Evolutionary conservation across 2,113 vertebrate species (phyloP), one percentile per base, ranked within the genome.

Genomic region (Actenoides hombroni): DNA sequence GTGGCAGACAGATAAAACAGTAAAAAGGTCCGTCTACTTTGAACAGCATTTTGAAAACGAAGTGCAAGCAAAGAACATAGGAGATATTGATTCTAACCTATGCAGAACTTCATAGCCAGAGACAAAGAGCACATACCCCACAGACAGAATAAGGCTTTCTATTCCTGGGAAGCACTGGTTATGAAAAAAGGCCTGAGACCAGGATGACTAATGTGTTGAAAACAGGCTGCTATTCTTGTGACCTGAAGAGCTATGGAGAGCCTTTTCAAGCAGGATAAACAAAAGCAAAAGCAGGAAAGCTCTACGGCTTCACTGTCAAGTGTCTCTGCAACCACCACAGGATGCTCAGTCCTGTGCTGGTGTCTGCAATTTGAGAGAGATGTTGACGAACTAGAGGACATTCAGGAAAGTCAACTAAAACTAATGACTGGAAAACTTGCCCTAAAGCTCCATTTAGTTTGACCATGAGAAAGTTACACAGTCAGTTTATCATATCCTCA

Each of bases 171-270:
- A 93, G 90, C 69, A 79, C 69, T 84, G 92, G 78, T 91, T 73
- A 94, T 73, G 83, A 84, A 83, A 92, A 89, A 94, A 77, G 73
- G 80, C 37, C 80, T 11, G 29, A 94, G 77, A 92, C 70, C 74
- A 95, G 61, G 93, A 95, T 91, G 89, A 95, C 83, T 94, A 95
- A 92, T 84, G 53, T 84, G 81, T 71, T 3, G 42, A 86, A 89
- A 94, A 95, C 91, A 91, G 86, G 78, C 89, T 82, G 83, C 89
- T 96, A 92, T 97, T 96, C 95, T 97, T 94, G 88, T 49, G 88
- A 96, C 95, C 94, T 97, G 88, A 93, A 97, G 96, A 95, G 94
- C 92, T 65, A 46, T 90, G 90, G 88, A 97, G 88, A 92, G 92
- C 59, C 75, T 94, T 93, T 88, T 93, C 92, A 94, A 95, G 92